Conservation (phyloP, 2,888 invertebrate species). For the Rhamnusium bicolor region DNA sequence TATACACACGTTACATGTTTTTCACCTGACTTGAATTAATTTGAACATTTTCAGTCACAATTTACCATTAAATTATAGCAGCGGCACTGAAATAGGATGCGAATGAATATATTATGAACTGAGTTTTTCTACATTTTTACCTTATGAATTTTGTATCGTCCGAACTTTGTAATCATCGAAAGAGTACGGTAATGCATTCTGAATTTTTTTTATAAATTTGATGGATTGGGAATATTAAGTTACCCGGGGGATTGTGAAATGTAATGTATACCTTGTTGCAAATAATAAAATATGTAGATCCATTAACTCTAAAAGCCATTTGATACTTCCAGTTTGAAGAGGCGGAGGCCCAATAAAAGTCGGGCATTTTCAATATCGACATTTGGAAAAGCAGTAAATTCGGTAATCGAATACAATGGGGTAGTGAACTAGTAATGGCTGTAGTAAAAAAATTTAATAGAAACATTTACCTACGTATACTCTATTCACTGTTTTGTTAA, state of each 20-base stretch:
- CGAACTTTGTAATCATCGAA: slow-evolving; percentile 23
- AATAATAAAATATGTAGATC: slow-evolving; percentile 63
- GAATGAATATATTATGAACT: neutral
- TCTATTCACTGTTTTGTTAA: too few species aligned
- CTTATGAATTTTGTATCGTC: slow-evolving; percentile 17
- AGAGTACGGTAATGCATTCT: slow-evolving; percentile 40
- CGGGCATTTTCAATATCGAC: slow-evolving; percentile 7
- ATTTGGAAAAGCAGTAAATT: neutral
- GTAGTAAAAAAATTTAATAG: too few species aligned
- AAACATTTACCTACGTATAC: too few species aligned
- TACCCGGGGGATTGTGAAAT: slow-evolving; percentile 57
- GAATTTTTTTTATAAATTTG: slow-evolving; percentile 56
- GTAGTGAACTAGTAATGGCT: too few species aligned
- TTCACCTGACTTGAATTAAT: too few species aligned
- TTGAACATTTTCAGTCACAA: too few species aligned
- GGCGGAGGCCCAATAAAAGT: slow-evolving; percentile 8
- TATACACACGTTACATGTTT: too few species aligned
- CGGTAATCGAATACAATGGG: neutral
- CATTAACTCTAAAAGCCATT: slow-evolving; percentile 60
- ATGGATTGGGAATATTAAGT: slow-evolving; percentile 62
- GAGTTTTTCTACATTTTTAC: neutral
- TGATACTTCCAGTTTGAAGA: slow-evolving; percentile 5
- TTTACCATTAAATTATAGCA: neutral
- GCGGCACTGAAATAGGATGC: neutral
- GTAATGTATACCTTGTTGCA: slow-evolving; percentile 59